A percentile compares a stretch with the other conserved stretches of the same genome.
phyloP scores from a whole-genome alignment of 2,797 vertebrate species.

The Spinus pinus region DNA sequence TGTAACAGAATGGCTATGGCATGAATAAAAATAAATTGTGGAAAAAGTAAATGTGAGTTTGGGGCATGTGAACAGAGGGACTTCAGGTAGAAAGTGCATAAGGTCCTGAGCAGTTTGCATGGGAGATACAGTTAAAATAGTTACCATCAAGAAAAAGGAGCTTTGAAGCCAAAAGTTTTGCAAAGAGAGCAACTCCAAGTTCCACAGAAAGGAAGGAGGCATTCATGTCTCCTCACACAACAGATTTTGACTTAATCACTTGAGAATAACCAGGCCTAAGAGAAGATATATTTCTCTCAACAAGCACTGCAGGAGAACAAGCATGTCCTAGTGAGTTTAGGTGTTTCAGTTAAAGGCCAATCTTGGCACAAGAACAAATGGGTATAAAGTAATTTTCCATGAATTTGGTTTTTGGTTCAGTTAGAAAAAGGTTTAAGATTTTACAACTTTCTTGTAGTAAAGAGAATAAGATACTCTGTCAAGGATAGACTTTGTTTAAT shows the following conservation, averaged over 20 bases:
- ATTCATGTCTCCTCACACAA: background rate
- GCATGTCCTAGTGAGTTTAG: background rate
- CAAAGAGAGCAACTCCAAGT: background rate
- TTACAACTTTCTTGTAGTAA: background rate
- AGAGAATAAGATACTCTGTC: background rate
- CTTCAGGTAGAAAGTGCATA: accelerated
- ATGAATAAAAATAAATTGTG: background rate
- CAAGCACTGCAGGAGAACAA: background rate
- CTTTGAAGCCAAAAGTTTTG: background rate
- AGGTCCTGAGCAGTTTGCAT: background rate
- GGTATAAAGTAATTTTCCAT: background rate
- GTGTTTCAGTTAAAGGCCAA: background rate
- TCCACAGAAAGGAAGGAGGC: background rate
- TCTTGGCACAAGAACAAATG: background rate
- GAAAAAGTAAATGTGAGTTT: background rate
- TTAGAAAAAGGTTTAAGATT: background rate
- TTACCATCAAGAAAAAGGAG: background rate
- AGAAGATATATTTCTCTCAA: background rate
- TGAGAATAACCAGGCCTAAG: background rate
- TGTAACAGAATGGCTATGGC: background rate
- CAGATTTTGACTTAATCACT: background rate
- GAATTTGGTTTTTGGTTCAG: background rate
- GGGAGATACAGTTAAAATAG: background rate
- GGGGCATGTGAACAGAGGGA: background rate
- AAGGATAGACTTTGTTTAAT: background rate